Evolutionary conservation across 2,113 vertebrate genomes (phyloP).

Genomic region (Bettongia penicillata): DNA sequence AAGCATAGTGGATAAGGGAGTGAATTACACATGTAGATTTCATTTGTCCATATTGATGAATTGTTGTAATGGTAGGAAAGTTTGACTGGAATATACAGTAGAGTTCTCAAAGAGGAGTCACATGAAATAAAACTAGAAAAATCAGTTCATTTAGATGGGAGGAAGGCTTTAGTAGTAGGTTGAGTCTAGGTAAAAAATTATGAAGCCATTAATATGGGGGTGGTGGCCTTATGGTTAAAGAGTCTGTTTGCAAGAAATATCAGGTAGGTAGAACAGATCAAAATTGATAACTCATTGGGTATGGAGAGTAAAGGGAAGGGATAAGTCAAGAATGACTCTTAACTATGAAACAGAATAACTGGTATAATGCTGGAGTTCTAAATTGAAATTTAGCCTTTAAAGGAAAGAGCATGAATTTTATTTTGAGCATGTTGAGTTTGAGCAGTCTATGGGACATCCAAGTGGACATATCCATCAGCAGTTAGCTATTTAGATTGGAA

Average conservation of each 20-base stretch:
- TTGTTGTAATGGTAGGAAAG: neutral
- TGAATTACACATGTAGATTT: neutral
- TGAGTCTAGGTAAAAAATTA: neutral
- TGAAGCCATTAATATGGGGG: neutral
- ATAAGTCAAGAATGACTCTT: neutral
- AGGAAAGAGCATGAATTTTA: neutral
- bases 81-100: neutral
- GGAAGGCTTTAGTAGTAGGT: neutral
- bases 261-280: neutral
- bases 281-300: neutral
- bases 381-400: neutral
- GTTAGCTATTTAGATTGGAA: neutral
- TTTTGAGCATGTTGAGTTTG: neutral
- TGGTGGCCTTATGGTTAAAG: neutral
- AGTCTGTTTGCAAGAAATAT: neutral
- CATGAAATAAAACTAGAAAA: neutral
- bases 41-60: neutral
- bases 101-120: neutral
- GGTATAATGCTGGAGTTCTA: neutral
- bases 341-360: neutral
- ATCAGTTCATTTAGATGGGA: neutral
- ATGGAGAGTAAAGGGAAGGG: neutral
- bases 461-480: neutral
- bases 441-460: no score
- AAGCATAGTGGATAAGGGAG: neutral